Evolutionary conservation across 1,140 invertebrate species (phyloP), one percentile per base, ranked within the genome.

Genomic region (Laodelphax striatellus): DNA sequence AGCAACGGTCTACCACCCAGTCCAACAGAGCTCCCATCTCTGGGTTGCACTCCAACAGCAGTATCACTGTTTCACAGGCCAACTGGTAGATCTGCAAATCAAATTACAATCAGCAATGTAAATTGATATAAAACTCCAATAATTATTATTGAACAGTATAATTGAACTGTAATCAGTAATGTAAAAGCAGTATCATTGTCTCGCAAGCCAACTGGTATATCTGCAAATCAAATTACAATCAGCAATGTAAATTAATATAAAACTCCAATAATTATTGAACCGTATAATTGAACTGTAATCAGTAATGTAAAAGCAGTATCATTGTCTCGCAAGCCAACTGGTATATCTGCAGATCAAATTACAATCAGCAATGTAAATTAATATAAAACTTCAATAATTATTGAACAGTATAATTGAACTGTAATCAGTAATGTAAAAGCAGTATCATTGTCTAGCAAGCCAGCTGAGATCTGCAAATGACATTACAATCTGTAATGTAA

Each of bases 1-100:
- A 99, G 74, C 97, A 99, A 54, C 93, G 83, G 76, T 97, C 92
- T 19, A 99, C 94, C 0, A 95, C 87, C 95, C 95, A 98, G 74
- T 99, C 97, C 6, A 99, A 76, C 14, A 99, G 75, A 3, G 89
- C 82, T 0, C 93, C 91, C 57, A 90, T 88, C 71, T 98, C 95
- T 1, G 94, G 88, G 78, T 99, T 99, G 65, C 92, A 94, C 75
- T 99, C 95, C 52, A 99, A 74, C 22, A 99, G 74, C 31, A 97
- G 74, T 1, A 97, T 89, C 9, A 98, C 87, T 0, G 94, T 97
- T 76, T 98, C 93, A 50, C 94, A 84, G 0, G 87, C 93, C 61
- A 98, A 73, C 60, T 86, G 82, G 72, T 94, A 92, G 64, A 97
- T 86, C 91, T 95, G 67, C 43, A 68, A 71, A 28, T n/a, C 60